Base-by-base conservation (phyloP, 2,888 invertebrate genomes). In the Protula sp. region DNA sequence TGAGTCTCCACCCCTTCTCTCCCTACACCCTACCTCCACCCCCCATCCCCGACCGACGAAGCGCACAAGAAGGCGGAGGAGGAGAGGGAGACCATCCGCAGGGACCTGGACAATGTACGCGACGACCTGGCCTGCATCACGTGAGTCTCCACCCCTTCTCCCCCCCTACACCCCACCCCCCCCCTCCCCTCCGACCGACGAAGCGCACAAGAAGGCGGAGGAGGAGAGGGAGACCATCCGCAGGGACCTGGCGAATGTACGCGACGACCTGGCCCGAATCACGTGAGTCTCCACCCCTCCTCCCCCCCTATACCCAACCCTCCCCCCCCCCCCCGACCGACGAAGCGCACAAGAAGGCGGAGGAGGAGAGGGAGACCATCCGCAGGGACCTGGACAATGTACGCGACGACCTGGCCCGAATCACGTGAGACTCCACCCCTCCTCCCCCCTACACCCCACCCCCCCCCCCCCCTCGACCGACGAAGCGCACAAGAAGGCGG, bases 201-300 rank as follows among this genome's bases (percentile, higher is more conserved):
- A 79, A 54, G 78, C 78, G 0, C 61, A 67, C 38, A 60, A 60
- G 1, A 78, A 76, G 58, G 78, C 79, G 19, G 72, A 73, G 27
- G 71, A 70, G 57, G 79, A 79, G 62, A 64, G 78, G 54, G 69
- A 64, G 14, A 70, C 73, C 58, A 76, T 79, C 27, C 74, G 74
- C 58, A 64, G 65, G 45, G 78, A 78, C 55, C 62, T 79, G 31
- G 77, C 76, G 54, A 67, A 64, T 29, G 76, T 76, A 28, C 70
- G 70, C 55, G 70, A 72, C 54, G 72, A 75, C 19, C 69, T 79
- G 1, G 67, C 64, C 30, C 64, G 60, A 27, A 74, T 76, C 45
- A 76, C 70, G 78, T 77, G 59, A 59, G 70, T 54, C 9, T n/a
- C n/a, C n/a, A n/a, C n/a, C n/a, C n/a, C n/a, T n/a, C n/a, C n/a